Conservation (phyloP, 2,888 invertebrate species). For the Scaeva pyrastri region DNA sequence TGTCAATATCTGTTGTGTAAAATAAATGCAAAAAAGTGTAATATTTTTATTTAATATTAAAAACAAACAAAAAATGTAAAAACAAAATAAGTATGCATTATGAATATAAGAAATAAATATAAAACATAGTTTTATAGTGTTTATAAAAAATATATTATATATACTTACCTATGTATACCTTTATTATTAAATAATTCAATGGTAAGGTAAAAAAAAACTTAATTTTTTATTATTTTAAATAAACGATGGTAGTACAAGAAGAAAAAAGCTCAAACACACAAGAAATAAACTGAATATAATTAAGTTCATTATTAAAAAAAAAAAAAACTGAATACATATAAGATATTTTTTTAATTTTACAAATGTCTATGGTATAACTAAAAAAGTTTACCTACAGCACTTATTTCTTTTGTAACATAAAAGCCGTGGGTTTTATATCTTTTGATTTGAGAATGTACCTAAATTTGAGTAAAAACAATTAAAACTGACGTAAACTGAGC, state of each 20-base stretch:
- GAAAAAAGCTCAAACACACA: slow-evolving; percentile 63
- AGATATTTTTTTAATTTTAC: background rate
- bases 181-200: slow-evolving; percentile 17
- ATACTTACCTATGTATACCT: slow-evolving; percentile 21
- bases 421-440: too few relatives aligned
- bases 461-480: too few relatives aligned
- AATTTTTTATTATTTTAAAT: slow-evolving; percentile 25
- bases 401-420: too few relatives aligned
- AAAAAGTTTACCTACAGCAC: too few relatives aligned
- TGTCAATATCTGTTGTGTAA: slow-evolving; percentile 67
- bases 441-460: too few relatives aligned
- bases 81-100: background rate
- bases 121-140: slow-evolving; percentile 28
- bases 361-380: background rate
- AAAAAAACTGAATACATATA: background rate
- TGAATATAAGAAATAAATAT: slow-evolving; percentile 17
- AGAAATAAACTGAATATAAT: slow-evolving; percentile 2
- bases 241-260: slow-evolving; percentile 64
- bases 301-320: background rate
- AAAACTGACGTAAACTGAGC: too few relatives aligned
- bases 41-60: slow-evolving; percentile 11
- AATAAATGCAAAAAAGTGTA: slow-evolving; percentile 35
- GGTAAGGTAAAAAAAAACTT: slow-evolving; percentile 1
- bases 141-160: slow-evolving; percentile 25
- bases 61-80: background rate